Base-by-base conservation (phyloP, 2,113 vertebrate species). In the Oreochromis aureus region DNA sequence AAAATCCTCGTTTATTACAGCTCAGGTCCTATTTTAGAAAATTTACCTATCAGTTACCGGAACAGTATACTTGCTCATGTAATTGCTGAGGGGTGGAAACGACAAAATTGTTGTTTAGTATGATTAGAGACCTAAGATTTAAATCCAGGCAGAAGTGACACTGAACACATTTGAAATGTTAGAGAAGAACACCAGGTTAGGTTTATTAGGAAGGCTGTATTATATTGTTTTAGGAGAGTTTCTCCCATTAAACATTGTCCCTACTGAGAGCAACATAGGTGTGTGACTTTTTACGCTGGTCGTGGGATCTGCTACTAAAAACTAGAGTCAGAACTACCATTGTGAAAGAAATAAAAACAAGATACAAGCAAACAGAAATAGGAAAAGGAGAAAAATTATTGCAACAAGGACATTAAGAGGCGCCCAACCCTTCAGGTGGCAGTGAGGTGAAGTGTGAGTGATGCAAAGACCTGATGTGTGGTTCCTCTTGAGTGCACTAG, bases 361-460 rank as follows among this genome's bases (percentile, higher is more conserved):
- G 24, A 78, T 32, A 51, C 51, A 78, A 51, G 15, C 15, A 58
- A 30, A 53, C 8, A 4, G 1, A 82, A 61, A 81, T 3, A n/a
- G 7, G 83, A 83, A 32, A 5, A 48, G 53, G n/a, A 80, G 18
- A 78, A 41, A 41, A 39, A 85, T 8, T 6, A 51, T 24, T 36
- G 36, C 56, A 46, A 56, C 6, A 15, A 36, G 55, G 32, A 80
- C 82, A 73, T 22, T 73, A 87, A 91, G 90, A 89, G 85, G 82
- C 86, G 82, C 86, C 79, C 55, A 73, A 82, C 55, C 82, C 80
- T 81, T 73, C 24, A 88, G 93, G 87, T 85, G 85, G 82, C 22
- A 66, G 56, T 58, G 80, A 91, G 89, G 87, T 83, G 86, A 91
- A 53, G 89, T 85, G 73, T 87, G 85, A 93, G 89, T 79, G 89